Percentiles rank a stretch among this genome's conserved stretches.
phyloP scores from a whole-genome alignment of 2,888 invertebrate species.

The Trisateles emortualis region DNA sequence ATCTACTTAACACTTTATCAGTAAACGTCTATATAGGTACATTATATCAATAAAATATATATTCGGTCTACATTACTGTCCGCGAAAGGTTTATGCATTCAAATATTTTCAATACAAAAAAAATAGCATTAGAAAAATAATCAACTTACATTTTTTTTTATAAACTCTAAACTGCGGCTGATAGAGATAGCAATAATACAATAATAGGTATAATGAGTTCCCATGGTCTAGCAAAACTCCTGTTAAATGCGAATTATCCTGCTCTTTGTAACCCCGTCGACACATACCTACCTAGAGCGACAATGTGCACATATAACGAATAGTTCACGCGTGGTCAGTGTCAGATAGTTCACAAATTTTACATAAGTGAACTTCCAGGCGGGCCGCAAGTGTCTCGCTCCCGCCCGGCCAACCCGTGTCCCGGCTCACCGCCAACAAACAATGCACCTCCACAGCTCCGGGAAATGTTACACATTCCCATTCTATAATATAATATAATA shows the following conservation, averaged over 20 bases:
- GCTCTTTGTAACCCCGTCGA: slow-evolving; percentile 39
- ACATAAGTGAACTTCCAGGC: slow-evolving; percentile 59
- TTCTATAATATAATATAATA: slow-evolving; percentile 38
- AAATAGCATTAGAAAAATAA: no score
- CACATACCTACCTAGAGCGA: slow-evolving; percentile 49
- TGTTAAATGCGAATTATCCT: slow-evolving; percentile 27
- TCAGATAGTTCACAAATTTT: slow-evolving; percentile 65
- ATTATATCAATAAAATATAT: no score
- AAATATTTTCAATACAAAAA: no score
- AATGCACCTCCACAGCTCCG: slow-evolving; percentile 51
- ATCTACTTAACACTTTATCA: no score
- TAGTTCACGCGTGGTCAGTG: slow-evolving; percentile 60
- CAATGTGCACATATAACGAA: slow-evolving; percentile 62
- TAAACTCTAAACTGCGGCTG: no score
- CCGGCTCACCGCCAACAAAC: slow-evolving; percentile 46
- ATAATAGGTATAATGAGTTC: no score
- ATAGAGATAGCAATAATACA: no score
- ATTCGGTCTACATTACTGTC: no score
- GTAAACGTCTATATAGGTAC: no score
- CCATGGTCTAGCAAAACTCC: no score
- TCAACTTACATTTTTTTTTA: no score
- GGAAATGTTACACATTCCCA: slow-evolving; percentile 60
- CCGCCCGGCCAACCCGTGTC: slow-evolving; percentile 38
- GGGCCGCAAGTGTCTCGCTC: slow-evolving; percentile 43
- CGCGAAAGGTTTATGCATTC: no score